Conservation (phyloP, 1,140 invertebrate genomes). For the Leptinotarsa defecta region DNA sequence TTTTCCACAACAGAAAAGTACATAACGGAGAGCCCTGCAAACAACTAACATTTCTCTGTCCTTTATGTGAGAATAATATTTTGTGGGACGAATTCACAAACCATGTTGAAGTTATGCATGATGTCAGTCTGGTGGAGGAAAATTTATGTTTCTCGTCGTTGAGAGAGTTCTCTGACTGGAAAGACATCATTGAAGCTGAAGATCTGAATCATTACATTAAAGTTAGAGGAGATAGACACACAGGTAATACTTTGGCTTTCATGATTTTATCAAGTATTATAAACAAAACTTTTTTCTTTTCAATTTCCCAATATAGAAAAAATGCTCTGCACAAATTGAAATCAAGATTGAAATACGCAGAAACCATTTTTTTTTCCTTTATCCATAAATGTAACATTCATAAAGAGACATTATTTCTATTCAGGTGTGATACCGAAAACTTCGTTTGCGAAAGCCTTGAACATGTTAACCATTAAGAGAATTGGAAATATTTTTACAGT, state of each 20-base stretch:
- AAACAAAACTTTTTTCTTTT: no score
- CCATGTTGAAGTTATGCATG: not conserved
- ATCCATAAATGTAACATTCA: no score
- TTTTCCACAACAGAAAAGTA: slow-evolving; percentile 15
- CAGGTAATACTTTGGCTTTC: not conserved
- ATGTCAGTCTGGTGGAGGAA: not conserved
- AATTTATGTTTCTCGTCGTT: not conserved
- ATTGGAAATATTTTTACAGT: no score
- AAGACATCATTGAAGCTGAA: not conserved
- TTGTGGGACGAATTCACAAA: slow-evolving; percentile 7
- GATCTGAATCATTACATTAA: not conserved
- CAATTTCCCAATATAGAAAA: no score
- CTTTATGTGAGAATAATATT: not conserved
- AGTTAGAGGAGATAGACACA: not conserved
- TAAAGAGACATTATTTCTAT: no score
- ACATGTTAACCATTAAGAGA: no score
- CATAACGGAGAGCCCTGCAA: slow-evolving; percentile 1
- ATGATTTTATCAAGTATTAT: not conserved
- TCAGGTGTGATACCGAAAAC: no score
- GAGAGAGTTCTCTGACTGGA: not conserved
- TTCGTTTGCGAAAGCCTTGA: no score
- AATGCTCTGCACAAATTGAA: no score
- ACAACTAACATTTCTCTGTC: not conserved
- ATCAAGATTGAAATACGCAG: no score
- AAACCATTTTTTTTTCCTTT: no score